These are phyloP conservation scores for Oasisia sp. DNA, from an alignment of 2,888 invertebrate species.

Conservation along the genomic window DNA sequence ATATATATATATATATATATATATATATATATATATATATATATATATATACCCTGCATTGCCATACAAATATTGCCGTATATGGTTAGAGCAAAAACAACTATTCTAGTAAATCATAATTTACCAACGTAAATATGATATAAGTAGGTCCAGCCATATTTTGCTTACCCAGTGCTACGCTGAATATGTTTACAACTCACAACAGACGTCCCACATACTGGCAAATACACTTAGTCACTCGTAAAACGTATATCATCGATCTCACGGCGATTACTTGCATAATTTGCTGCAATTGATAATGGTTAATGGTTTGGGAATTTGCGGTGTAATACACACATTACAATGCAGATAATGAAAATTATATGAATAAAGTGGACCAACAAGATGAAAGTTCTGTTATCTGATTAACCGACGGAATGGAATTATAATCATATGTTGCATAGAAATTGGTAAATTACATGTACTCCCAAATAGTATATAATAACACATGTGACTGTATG, in stretches of 20 bases:
- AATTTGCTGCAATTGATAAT: background rate
- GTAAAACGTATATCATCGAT: background rate
- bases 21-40: no score
- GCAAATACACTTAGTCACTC: background rate
- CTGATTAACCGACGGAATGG: background rate
- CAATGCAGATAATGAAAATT: background rate
- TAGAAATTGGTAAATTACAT: background rate
- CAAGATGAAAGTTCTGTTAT: background rate
- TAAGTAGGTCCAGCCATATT: background rate
- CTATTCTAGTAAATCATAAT: no score
- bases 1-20: no score
- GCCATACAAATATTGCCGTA: no score
- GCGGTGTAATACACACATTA: background rate
- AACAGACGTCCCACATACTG: background rate
- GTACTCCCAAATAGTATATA: background rate
- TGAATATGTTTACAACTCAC: background rate
- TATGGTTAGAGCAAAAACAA: no score
- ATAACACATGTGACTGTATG: background rate
- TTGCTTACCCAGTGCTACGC: background rate
- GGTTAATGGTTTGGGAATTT: background rate
- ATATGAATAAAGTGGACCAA: background rate
- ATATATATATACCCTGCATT: no score
- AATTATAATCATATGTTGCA: background rate
- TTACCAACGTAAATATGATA: background rate
- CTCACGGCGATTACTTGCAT: background rate